These are phyloP conservation scores for Australoheros facetus DNA, from an alignment of 2,797 vertebrate species.

Conservation along the genomic window DNA sequence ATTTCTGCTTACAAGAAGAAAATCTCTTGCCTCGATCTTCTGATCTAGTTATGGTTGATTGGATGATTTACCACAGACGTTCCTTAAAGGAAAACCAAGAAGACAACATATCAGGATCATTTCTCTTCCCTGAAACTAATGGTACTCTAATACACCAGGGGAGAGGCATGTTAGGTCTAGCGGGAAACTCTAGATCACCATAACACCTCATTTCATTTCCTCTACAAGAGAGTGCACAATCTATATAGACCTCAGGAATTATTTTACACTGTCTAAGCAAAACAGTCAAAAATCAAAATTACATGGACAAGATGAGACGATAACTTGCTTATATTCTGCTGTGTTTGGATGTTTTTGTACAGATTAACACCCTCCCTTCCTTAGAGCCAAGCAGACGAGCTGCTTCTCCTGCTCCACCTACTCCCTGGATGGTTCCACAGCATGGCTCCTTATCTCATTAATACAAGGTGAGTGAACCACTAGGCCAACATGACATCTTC, in stretches of 20 bases:
- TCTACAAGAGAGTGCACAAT: conserved; percentile 70
- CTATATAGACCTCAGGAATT: conserved; percentile 77
- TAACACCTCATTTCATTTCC: conserved; percentile 75
- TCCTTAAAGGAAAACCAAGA: conserved; percentile 81
- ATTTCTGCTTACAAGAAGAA: conserved; percentile 88
- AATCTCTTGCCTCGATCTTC: conserved; percentile 68
- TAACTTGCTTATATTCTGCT: conserved; percentile 74
- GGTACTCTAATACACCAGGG: conserved; percentile 75
- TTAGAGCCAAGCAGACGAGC: conserved; percentile 25
- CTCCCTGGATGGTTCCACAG: conserved; percentile 28
- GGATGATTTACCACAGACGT: conserved; percentile 75
- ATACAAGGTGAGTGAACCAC: conserved; percentile 64
- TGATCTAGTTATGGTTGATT: conserved; percentile 85
- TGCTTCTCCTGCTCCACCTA: conserved; percentile 36
- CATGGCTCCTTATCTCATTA: conserved; percentile 73
- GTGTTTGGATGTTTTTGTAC: conserved; percentile 72
- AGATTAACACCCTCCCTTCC: conserved; percentile 52
- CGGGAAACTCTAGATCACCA: conserved; percentile 81
- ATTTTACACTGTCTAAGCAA: conserved; percentile 87
- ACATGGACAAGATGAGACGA: conserved; percentile 61
- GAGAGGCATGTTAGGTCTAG: conserved; percentile 70
- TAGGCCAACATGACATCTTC: conserved; percentile 65
- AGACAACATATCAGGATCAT: conserved; percentile 67
- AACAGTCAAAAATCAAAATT: conserved; percentile 74
- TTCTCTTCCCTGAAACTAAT: conserved; percentile 80